Evolutionary conservation across 2,113 vertebrate genomes (phyloP), one percentile per base, ranked within the genome.

Genomic region (Mesocricetus auratus): DNA sequence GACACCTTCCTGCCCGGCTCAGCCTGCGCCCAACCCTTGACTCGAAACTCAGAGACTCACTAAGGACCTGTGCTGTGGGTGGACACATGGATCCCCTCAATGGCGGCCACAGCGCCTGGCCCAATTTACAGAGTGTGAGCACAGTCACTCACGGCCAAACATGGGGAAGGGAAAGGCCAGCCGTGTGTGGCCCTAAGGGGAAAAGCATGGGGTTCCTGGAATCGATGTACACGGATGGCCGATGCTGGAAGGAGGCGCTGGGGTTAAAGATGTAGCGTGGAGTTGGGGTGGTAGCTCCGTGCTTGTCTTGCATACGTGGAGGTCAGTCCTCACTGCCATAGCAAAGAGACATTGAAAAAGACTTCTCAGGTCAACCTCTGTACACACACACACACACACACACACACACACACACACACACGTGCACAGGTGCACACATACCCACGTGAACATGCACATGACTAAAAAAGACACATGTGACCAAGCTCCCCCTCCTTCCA

Each of bases 61-160:
- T 50, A 45, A 68, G 83, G 64, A 42, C 53, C 53, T 1, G 1
- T 47, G 58, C 16, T 7, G 0, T 16, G 36, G 13, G 3, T 3
- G 22, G 71, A 39, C 50, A 42, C 71, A 58, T 1, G 0, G 58
- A 15, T 6, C n/a, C 5, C 26, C 24, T 26, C 47, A 0, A 0
- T 22, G 68, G 66, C 21, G 39, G 11, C 29, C 75, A 19, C 24
- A 31, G 50, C 31, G 1, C 8, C 56, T 47, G 50, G 62, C 13
- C 60, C 26, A 12, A 36, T 12, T 68, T 75, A 11, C 82, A 74
- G 90, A 64, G 29, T 45, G 19, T 64, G 45, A 21, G 4, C 39
- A 13, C 4, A 2, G 21, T 33, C 19, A 31, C 17, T 69, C 58
- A 8, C 0, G 39, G 53, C 45, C 64, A 10, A 50, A 11, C 39